These are phyloP conservation scores for Pachypeltis micranthus DNA, from an alignment of 1,140 invertebrate genomes.

Conservation along the genomic window DNA sequence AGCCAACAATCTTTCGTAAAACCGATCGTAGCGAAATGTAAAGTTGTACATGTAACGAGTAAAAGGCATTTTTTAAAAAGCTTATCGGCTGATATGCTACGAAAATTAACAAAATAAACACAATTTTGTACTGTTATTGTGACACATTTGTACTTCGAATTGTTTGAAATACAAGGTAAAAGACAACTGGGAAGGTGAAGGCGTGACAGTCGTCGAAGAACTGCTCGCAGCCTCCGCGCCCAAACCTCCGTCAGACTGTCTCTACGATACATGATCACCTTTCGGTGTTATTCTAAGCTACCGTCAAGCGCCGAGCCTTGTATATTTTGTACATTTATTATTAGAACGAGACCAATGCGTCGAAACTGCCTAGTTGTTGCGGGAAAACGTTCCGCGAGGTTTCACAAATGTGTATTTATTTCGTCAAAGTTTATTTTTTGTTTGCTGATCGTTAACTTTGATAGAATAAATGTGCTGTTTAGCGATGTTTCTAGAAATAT, in stretches of 20 bases:
- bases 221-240: conserved; percentile 23
- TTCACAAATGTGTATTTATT: background rate
- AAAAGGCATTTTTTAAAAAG: too few relatives aligned
- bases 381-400: background rate
- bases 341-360: too few relatives aligned
- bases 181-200: conserved; percentile 26
- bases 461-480: background rate
- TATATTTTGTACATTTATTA: background rate
- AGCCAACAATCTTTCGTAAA: too few relatives aligned
- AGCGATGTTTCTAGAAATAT: background rate
- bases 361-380: background rate
- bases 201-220: conserved; percentile 26
- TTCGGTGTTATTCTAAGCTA: background rate
- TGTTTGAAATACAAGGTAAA: conserved; percentile 24
- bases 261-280: conserved; percentile 16
- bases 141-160: too few relatives aligned
- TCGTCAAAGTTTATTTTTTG: background rate
- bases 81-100: too few relatives aligned
- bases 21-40: too few relatives aligned
- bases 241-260: conserved; percentile 24
- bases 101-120: too few relatives aligned
- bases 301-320: background rate
- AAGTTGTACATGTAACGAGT: too few relatives aligned
- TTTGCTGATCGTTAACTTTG: background rate
- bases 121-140: too few relatives aligned